Conservation (phyloP, 2,113 vertebrate species). For the Gavia stellata region DNA sequence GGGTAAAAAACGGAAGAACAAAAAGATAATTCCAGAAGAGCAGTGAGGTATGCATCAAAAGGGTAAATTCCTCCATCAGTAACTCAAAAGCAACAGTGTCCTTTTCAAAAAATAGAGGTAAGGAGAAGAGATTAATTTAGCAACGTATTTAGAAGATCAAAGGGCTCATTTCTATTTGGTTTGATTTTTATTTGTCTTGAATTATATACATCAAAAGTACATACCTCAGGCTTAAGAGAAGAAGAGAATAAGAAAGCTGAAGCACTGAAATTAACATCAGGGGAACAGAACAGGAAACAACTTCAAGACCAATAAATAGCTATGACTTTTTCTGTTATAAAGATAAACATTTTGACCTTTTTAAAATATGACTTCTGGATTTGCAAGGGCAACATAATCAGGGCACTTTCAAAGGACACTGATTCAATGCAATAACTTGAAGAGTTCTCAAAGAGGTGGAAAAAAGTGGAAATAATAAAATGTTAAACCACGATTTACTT, state of each 20-base stretch:
- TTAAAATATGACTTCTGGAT: conserved; percentile 44
- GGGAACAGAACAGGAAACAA: conserved; percentile 35
- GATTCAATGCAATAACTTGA: conserved; percentile 47
- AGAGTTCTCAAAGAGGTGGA: conserved; percentile 33
- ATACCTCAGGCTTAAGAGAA: not conserved
- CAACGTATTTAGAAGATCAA: conserved; percentile 1
- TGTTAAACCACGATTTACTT: not conserved
- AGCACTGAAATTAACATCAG: conserved; percentile 1
- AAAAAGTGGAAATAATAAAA: conserved; percentile 15
- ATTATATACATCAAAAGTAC: conserved; percentile 8
- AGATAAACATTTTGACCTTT: conserved; percentile 66
- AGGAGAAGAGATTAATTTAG: not conserved
- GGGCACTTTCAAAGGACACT: conserved; percentile 43
- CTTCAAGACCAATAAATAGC: conserved; percentile 29
- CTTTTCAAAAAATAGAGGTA: not conserved
- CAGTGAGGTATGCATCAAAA: not conserved
- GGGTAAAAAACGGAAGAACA: not conserved
- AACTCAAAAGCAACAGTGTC: not conserved
- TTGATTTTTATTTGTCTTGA: conserved; percentile 42
- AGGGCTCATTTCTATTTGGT: not conserved
- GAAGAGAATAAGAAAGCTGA: not conserved
- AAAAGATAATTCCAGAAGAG: not conserved
- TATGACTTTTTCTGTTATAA: conserved; percentile 43
- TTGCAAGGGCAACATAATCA: conserved; percentile 40
- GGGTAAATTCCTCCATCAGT: not conserved